Evolutionary conservation across 1,140 invertebrate species (phyloP).

Genomic region (Holcopasites calliopsidis): DNA sequence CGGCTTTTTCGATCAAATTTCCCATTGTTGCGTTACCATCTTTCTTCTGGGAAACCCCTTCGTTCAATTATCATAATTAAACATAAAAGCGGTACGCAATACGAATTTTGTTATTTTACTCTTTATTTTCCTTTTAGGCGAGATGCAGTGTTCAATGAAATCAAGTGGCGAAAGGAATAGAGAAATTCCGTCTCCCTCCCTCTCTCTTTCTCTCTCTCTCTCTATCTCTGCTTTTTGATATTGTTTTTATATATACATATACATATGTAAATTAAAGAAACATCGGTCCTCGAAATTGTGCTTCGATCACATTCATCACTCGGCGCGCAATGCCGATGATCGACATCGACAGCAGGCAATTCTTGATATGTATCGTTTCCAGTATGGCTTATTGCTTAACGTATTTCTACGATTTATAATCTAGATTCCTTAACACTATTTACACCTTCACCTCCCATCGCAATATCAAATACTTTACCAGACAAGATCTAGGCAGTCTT

Average conservation of each 20-base stretch:
- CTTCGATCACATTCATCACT: slow-evolving; percentile 26
- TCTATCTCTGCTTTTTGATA: too few species aligned
- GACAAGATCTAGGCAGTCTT: neutral
- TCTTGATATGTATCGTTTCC: slow-evolving; percentile 72
- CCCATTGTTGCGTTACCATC: slow-evolving; percentile 22
- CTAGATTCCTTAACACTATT: slow-evolving; percentile 47
- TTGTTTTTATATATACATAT: too few species aligned
- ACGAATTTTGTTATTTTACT: too few species aligned
- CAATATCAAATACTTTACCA: slow-evolving; percentile 51
- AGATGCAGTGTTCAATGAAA: slow-evolving; percentile 8
- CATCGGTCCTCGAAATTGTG: slow-evolving; percentile 30
- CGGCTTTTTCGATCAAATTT: slow-evolving; percentile 30
- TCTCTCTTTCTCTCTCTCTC: neutral
- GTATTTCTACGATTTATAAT: slow-evolving; percentile 49
- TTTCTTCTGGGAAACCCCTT: neutral
- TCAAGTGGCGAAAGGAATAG: neutral
- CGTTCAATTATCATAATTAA: too few species aligned
- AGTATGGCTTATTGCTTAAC: slow-evolving; percentile 64
- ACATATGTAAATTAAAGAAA: neutral
- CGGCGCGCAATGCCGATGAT: slow-evolving; percentile 24
- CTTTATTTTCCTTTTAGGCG: too few species aligned
- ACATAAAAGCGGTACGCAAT: too few species aligned
- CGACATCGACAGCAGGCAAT: slow-evolving; percentile 60
- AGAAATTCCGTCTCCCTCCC: neutral
- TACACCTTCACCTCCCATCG: slow-evolving; percentile 20